Percentiles rank a stretch among this genome's conserved stretches.
Conservation (phyloP, 2,113 vertebrate genomes). For the Ailuropoda melanoleuca region DNA sequence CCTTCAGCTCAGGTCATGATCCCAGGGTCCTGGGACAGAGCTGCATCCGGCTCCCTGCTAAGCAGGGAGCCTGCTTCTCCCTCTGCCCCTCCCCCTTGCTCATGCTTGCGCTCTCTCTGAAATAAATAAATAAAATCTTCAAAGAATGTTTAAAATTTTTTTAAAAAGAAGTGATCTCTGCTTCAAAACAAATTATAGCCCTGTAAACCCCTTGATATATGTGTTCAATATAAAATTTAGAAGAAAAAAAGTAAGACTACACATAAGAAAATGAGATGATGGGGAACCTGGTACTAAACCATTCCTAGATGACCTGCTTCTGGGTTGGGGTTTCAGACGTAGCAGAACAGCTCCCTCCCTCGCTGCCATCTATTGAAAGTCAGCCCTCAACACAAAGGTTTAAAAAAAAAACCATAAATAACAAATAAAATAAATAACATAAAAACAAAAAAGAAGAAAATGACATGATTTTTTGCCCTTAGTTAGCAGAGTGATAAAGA, state of each 20-base stretch:
- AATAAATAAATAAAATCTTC: not conserved
- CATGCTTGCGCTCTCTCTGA: not conserved
- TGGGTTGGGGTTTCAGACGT: not conserved
- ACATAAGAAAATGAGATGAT: not conserved
- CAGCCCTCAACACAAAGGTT: not conserved
- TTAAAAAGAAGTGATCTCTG: not conserved
- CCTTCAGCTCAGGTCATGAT: not conserved
- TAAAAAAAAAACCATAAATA: not conserved
- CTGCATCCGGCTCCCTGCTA: not conserved
- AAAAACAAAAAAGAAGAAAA: not conserved
- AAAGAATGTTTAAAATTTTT: too few relatives aligned
- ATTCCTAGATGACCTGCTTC: not conserved
- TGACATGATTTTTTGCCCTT: not conserved
- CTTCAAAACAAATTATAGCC: conserved; percentile 23
- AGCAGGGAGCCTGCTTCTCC: not conserved
- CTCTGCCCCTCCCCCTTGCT: not conserved
- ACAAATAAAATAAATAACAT: not conserved
- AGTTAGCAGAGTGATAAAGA: not conserved
- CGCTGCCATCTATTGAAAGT: not conserved
- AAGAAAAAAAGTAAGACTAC: conserved; percentile 13
- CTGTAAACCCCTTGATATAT: not conserved
- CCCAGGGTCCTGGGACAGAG: not conserved
- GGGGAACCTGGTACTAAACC: not conserved
- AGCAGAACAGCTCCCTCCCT: not conserved
- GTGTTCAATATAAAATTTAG: not conserved